Base-by-base conservation (phyloP, 1,140 invertebrate species). In the Gonatopus flavifemur region DNA sequence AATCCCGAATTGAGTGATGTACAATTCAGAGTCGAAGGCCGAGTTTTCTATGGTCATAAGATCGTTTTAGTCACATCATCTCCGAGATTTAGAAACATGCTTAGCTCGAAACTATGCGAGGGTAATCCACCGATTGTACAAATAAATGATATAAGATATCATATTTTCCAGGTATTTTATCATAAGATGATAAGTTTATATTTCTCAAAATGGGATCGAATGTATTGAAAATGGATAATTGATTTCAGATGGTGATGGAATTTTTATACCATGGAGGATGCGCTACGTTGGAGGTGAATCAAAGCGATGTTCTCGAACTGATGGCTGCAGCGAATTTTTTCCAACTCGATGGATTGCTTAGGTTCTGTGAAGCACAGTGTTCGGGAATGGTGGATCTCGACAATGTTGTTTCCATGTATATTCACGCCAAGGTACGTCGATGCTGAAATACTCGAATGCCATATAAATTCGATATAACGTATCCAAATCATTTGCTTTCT, bases 261-360 rank as follows among this genome's bases (percentile, higher is more conserved):
- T 94, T 91, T 76, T 79, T 96, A 16, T 96, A 96, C 71, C 90
- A 93, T 57, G 92, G 93, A 13, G 90, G 90, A 15, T 90, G 88
- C 65, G 83, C 86, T 37, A 85, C 84, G 1, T 74, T 93, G 28
- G 84, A 90, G 57, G 86, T 92, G 2, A 85, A 88, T 33, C 85
- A 88, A 36, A 84, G 83, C 40, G 91, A 94, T 64, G 86, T 94
- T 22, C 75, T 94, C 45, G 92, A 94, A 69, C 73, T 95, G 31
- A 91, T 95, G 86, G 91, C 91, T 3, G 92, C 92, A 1, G 91
- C 93, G 0, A 93, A 93, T 65, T 95, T 94, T 76, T 95, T 95
- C 74, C 91, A 94, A 67, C 74, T 96, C 55, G 87, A 94, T 64
- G 90, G 90, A 31, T 77, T 96, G 13, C 79, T 94, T 43, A 74